Base-by-base conservation (phyloP, 2,113 vertebrate genomes). In the Delphinapterus leucas region DNA sequence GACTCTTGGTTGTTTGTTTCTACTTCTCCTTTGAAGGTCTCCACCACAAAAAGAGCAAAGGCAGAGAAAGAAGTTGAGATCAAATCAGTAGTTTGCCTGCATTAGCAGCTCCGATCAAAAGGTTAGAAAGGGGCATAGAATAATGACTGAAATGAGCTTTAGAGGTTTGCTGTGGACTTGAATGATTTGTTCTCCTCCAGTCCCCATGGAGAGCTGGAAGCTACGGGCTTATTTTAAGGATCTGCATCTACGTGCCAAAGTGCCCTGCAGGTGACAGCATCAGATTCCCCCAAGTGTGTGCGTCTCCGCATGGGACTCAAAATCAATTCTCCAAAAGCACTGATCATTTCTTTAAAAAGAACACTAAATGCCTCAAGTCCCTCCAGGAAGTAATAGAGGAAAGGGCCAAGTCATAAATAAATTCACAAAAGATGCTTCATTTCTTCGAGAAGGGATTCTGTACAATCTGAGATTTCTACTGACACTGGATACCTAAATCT, bases 341-440 rank as follows among this genome's bases (percentile, higher is more conserved):
- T 87, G 28, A 87, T 23, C 26, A 79, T 53, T 94, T 65, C 49
- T 95, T 76, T 60, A 36, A 93, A 82, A 92, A 79, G 49, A 61
- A 74, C 15, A 81, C 31, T 70, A 70, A 94, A 41, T 87, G 44
- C 11, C 67, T 76, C 49, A 70, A 67, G 63, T 77, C 26, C 17
- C 81, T 96, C 83, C 61, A 96, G 61, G 53, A 92, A 91, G 63
- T 61, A 79, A 88, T 4, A 68, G 55, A 92, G 33, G 61, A 68
- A 93, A 88, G 10, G n/a, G 21, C 65, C 47, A 96, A 91, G 80
- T 74, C 83, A 91, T 80, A 88, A 97, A 93, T 74, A 92, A 93
- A 73, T 94, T 49, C 80, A 87, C 73, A 81, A 92, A 84, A 80
- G 36, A 89, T 63, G 49, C 67, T 85, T 80, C 31, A 11, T 63